Conservation (phyloP, 2,888 invertebrate species). For the Tenthredo mesomela region DNA sequence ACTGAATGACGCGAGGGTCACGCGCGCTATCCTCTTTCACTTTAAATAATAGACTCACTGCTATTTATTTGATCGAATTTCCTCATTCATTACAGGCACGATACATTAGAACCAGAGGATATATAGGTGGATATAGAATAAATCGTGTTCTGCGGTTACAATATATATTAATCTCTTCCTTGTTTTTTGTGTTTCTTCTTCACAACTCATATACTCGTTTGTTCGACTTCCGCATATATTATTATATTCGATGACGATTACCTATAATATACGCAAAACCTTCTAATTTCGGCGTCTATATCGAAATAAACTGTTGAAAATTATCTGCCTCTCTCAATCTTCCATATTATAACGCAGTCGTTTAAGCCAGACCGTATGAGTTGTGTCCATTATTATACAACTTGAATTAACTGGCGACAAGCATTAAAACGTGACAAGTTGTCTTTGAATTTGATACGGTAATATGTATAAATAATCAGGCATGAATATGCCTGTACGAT, state of each 20-base stretch:
- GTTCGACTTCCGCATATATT: not conserved
- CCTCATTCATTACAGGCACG: not conserved
- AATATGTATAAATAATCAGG: not conserved
- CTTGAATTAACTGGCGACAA: constrained; percentile 4
- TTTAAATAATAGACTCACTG: not conserved
- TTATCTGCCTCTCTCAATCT: not conserved
- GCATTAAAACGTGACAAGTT: constrained; percentile 19
- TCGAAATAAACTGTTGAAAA: not conserved
- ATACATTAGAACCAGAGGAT: not conserved
- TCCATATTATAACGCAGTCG: not conserved
- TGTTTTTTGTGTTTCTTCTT: not conserved
- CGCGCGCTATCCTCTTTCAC: constrained; percentile 31
- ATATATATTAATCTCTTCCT: not conserved
- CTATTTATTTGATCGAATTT: not conserved
- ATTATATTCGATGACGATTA: not conserved
- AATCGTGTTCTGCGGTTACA: not conserved
- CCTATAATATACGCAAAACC: not conserved
- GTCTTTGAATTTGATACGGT: not conserved
- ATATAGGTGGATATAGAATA: not conserved
- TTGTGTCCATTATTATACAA: not conserved
- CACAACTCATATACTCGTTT: not conserved
- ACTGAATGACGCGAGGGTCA: constrained; percentile 23
- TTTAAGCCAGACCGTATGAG: not conserved
- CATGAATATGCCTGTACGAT: too few species aligned
- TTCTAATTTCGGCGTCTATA: not conserved